Evolutionary conservation across 2,888 invertebrate genomes (phyloP), one percentile per base, ranked within the genome.

Genomic region (Caenorhabditis sinica): DNA sequence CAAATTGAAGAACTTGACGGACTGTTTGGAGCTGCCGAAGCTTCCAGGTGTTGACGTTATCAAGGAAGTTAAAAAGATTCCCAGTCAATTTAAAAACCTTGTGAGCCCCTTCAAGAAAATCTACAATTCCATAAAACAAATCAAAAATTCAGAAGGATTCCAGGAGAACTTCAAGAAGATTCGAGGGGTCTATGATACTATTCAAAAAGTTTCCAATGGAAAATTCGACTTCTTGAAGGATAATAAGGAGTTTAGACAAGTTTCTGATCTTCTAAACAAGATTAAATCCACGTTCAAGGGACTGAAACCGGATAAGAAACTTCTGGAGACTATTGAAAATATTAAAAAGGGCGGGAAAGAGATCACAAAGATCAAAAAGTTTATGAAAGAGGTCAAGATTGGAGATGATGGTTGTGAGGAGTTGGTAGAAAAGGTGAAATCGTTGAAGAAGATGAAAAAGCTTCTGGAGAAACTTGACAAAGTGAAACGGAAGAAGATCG

Each of bases 331-430:
- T 6, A 61, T 61, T 20, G 36, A 61, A 1, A 1, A n/a, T 36
- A 30, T 61, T 2, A 61, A 61, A 40, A 61, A 61, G 30, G 61
- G 61, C 11, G n/a, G 9, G 3, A n/a, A n/a, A 3, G 61, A 61
- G 23, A 61, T 61, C 11, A 61, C 61, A 61, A 61, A 61, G 20
- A 61, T 61, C 61, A 61, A 61, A 61, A 61, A 61, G 30, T 61
- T 61, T 13, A 33, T 61, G 20, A 61, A 36, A 40, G 30, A 61
- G 36, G 36, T 36, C 11, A 61, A 61, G 23, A 17, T 61, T 20
- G 61, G 61, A 17, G 61, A 61, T 20, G 30, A 61, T 3, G 30
- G 30, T 20, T 61, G 61, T 36, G 30, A 61, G n/a, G 30, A 61
- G 11, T n/a, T 61, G 20, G 61, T 30, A 13, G 36, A 61, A n/a